A percentile compares a stretch with the other conserved stretches of the same genome.
These are phyloP conservation scores for Poecilobothrus nobilitatus DNA, from an alignment of 2,888 invertebrate genomes.

Conservation along the genomic window DNA sequence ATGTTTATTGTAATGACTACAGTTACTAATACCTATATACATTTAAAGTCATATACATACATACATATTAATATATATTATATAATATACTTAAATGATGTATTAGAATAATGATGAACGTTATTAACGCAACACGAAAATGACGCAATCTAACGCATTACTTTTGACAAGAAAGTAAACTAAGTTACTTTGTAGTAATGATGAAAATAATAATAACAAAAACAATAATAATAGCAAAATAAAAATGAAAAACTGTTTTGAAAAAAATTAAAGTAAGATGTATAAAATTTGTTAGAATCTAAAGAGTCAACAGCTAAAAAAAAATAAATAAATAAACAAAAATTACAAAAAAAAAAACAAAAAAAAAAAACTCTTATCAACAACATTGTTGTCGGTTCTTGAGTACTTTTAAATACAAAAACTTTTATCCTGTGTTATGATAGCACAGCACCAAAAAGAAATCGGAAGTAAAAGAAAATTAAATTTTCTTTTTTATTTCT, in stretches of 20 bases:
- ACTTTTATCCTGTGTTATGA: neutral
- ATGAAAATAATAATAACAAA: neutral
- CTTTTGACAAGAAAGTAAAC: neutral
- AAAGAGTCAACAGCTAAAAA: neutral
- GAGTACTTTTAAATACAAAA: neutral
- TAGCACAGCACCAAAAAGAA: neutral
- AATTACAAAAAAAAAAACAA: no score
- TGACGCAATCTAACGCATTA: neutral
- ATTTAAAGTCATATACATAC: no score
- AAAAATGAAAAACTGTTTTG: neutral
- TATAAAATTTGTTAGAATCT: neutral
- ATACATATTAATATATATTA: no score
- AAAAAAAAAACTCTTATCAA: neutral
- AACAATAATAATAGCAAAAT: neutral
- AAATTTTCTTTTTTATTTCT: neutral
- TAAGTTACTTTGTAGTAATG: neutral
- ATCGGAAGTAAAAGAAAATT: conserved; percentile 6
- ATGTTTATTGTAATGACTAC: no score
- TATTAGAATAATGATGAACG: neutral
- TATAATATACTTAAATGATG: neutral
- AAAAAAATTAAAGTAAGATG: neutral
- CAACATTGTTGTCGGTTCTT: neutral
- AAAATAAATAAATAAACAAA: no score
- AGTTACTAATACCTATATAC: no score
- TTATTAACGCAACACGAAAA: neutral